Percentiles rank a stretch among this genome's conserved stretches.
Conservation (phyloP, 1,140 invertebrate species). For the Ips nitidus region DNA sequence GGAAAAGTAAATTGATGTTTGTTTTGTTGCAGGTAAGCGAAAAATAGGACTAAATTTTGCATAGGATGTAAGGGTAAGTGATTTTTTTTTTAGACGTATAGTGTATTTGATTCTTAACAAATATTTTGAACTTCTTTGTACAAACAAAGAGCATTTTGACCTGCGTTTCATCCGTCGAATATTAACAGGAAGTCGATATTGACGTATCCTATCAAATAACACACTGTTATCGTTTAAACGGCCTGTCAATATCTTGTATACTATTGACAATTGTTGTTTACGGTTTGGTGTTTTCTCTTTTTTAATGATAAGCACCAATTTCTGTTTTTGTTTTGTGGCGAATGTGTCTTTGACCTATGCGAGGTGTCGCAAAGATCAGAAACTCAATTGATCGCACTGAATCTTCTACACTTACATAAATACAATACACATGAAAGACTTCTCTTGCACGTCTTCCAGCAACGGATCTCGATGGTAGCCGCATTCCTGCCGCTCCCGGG, state of each 20-base stretch:
- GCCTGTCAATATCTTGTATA: not conserved
- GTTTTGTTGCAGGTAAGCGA: constrained; percentile 3
- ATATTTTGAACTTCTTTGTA: too few relatives aligned
- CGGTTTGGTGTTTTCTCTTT: not conserved
- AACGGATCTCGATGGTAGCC: constrained; percentile 33
- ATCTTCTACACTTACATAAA: too few relatives aligned
- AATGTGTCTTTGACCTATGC: too few relatives aligned
- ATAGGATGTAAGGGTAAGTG: not conserved
- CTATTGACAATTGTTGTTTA: not conserved
- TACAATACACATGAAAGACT: too few relatives aligned
- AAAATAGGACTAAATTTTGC: not conserved
- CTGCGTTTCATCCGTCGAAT: not conserved
- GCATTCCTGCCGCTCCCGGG: constrained; percentile 25
- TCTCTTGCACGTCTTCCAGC: not conserved
- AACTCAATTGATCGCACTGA: too few relatives aligned
- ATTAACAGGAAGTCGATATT: not conserved
- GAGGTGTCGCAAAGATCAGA: too few relatives aligned
- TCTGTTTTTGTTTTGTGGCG: too few relatives aligned
- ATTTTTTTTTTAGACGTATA: too few relatives aligned
- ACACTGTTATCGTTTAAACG: not conserved
- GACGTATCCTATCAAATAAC: not conserved
- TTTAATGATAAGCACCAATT: too few relatives aligned
- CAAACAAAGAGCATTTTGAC: too few relatives aligned
- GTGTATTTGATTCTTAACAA: too few relatives aligned
- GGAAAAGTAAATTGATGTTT: not conserved